Evolutionary conservation across 2,113 vertebrate species (phyloP).

Genomic region (mouse (Mus musculus)): DNA sequence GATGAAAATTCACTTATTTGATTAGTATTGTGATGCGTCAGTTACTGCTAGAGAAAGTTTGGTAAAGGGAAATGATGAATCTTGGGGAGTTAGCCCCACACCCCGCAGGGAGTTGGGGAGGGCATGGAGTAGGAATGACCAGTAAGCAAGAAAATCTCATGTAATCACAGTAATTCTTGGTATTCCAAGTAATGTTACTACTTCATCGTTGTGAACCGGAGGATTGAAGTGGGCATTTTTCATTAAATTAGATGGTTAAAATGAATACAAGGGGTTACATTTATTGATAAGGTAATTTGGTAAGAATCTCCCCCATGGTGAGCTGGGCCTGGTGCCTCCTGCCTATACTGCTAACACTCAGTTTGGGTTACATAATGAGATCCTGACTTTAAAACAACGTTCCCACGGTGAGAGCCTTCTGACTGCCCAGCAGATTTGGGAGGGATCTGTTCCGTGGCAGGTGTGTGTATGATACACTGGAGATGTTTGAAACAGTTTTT

Average conservation of each 20-base stretch:
- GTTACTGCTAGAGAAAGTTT: neutral
- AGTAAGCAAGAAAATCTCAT: neutral
- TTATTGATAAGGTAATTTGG: neutral
- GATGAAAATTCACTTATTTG: conserved; percentile 10
- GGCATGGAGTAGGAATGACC: neutral
- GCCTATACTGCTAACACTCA: neutral
- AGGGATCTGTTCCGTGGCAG: neutral
- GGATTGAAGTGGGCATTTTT: neutral
- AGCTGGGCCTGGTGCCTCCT: neutral
- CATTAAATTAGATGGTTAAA: conserved; percentile 26
- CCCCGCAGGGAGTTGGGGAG: fast-evolving
- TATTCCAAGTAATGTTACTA: neutral
- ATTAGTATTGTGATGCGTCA: conserved; percentile 1
- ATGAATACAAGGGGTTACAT: neutral
- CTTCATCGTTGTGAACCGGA: neutral
- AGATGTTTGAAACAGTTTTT: conserved; percentile 44
- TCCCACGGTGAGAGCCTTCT: neutral
- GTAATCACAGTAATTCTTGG: neutral
- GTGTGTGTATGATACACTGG: neutral
- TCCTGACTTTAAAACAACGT: neutral
- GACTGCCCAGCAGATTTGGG: neutral
- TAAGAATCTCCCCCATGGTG: neutral
- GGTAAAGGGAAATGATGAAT: conserved; percentile 13
- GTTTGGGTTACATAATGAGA: neutral
- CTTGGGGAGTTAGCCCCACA: neutral